Evolutionary conservation across 2,797 vertebrate genomes (phyloP).

Genomic region (Xerus rutilus): DNA sequence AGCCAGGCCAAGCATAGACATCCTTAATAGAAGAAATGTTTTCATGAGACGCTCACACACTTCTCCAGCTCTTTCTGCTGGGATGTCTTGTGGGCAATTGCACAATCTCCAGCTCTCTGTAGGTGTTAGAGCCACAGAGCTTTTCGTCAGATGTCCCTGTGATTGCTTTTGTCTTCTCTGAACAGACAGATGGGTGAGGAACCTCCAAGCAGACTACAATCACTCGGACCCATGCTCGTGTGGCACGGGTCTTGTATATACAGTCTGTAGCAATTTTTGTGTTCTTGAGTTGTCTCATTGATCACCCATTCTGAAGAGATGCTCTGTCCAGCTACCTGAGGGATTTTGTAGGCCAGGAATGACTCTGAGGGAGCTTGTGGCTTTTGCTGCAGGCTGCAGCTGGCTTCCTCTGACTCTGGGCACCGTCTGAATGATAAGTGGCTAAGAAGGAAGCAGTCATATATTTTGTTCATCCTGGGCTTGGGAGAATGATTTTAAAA

Average conservation of each 20-base stretch:
- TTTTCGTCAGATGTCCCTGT: not conserved
- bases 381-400: not conserved
- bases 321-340: not conserved
- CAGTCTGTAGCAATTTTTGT: not conserved
- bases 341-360: not conserved
- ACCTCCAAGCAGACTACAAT: not conserved
- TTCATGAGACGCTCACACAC: not conserved
- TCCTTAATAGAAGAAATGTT: not conserved
- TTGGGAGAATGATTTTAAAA: slow-evolving; percentile 8
- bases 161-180: not conserved
- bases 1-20: not conserved
- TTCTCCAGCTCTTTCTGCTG: not conserved
- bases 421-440: not conserved
- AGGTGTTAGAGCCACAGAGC: not conserved
- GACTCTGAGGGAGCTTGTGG: not conserved
- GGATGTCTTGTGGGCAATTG: not conserved
- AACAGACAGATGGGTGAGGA: not conserved
- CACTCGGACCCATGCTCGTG: not conserved
- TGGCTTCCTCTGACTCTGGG: not conserved
- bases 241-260: not conserved
- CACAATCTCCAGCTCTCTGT: not conserved
- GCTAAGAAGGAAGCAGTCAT: not conserved
- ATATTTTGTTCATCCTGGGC: not conserved
- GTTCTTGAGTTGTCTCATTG: not conserved
- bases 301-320: not conserved